Evolutionary conservation across 2,113 vertebrate species (phyloP).

Genomic region (Daboia siamensis): DNA sequence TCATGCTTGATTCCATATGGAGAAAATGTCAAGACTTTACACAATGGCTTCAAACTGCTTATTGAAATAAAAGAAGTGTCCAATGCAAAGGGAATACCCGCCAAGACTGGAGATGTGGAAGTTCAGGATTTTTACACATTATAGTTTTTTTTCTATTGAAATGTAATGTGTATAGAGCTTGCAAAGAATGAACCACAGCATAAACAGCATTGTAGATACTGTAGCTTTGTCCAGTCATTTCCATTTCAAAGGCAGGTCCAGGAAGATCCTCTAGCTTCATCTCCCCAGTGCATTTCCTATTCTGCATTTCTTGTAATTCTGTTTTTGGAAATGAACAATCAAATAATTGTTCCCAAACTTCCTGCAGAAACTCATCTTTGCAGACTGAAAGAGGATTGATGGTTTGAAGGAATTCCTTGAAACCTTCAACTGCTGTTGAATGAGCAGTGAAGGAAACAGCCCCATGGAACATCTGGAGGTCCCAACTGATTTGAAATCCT

Average conservation of each 20-base stretch:
- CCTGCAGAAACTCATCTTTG: neutral
- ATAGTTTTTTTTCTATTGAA: neutral
- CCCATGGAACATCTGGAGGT: neutral
- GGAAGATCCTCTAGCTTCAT: neutral
- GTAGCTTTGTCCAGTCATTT: neutral
- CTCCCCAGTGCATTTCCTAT: neutral
- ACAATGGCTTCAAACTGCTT: neutral
- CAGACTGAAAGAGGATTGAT: neutral
- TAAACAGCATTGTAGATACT: neutral
- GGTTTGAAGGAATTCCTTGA: neutral
- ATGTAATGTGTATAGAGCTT: neutral
- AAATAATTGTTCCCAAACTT: neutral
- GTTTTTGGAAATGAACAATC: neutral
- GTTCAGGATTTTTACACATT: accelerated
- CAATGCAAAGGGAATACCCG: neutral
- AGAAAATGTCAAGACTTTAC: neutral
- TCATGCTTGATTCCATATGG: neutral
- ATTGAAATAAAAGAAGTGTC: neutral
- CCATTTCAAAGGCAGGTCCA: neutral
- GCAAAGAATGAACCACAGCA: neutral
- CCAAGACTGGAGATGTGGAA: neutral
- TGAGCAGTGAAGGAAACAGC: neutral
- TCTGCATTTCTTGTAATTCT: accelerated
- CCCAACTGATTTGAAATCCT: accelerated
- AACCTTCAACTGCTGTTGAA: neutral